Evolutionary conservation across 1,140 invertebrate genomes (phyloP), one percentile per base, ranked within the genome.

Genomic region (Spodoptera frugiperda): DNA sequence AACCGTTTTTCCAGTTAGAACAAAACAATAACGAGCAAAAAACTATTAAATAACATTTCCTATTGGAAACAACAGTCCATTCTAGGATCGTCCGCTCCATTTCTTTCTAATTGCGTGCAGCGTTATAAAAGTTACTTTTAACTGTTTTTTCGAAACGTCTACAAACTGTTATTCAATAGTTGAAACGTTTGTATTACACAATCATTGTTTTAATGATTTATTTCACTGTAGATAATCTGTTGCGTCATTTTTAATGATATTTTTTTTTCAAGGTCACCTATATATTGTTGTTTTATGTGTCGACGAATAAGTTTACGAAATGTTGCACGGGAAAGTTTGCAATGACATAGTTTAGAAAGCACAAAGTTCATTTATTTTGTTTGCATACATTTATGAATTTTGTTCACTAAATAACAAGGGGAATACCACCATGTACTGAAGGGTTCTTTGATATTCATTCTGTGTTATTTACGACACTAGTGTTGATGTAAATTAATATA

Each of bases 1-100:
- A 39, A 39, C 33, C 1, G 33, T 39, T 39, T 39, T 39, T 39
- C 33, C 10, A 65, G 46, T 12, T 65, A 21, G 39, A 65, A 4
- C 39, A 48, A 11, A 65, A 8, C 1, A 12, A 39, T 39, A 39
- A 39, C 8, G 33, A 49, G 6, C 44, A 67, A 49, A 11, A 67
- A 67, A 3, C 44, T 12, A 49, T 67, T 67, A 49, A 67, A 67
- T 67, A 67, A 49, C n/a, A 17, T 48, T 67, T 67, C 63, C 48
- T 46, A 25, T 67, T n/a, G 44, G 63, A 67, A 67, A 46, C 39
- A 63, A 46, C 46, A 5, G 44, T 25, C 48, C 12, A 21, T 67
- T 48, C 49, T 67, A 54, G 44, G 39, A 49, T 68, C 48, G 44
- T 55, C 51, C 79, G 81, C 81, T 82, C 81, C 74, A 82, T 78